These are phyloP conservation scores for Drosophila watanabei DNA, from an alignment of 1,140 invertebrate genomes.

Conservation along the genomic window DNA sequence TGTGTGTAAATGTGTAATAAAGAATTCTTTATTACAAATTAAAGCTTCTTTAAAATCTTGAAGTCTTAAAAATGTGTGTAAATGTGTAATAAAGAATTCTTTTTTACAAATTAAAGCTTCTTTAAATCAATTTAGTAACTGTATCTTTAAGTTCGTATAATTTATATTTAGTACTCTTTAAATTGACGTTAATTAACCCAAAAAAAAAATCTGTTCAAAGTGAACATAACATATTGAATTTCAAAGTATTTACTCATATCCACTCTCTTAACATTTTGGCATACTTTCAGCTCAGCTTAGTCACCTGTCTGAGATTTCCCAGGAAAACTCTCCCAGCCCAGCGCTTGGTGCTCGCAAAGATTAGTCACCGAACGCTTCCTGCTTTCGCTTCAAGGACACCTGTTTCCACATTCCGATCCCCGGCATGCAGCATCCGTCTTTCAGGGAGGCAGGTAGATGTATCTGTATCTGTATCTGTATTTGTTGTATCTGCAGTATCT, in stretches of 20 bases:
- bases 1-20: no score
- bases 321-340: neutral
- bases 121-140: fast-evolving
- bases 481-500: conserved; percentile 1
- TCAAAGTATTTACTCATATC: neutral
- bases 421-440: conserved; percentile 61
- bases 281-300: conserved; percentile 4
- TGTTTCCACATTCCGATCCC: conserved; percentile 79
- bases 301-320: conserved; percentile 12
- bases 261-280: neutral
- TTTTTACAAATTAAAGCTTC: no score
- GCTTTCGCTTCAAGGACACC: conserved; percentile 64
- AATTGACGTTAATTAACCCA: no score
- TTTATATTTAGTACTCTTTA: neutral
- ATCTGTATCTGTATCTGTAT: conserved; percentile 4
- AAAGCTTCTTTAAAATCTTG: no score
- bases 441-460: conserved; percentile 48
- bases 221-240: neutral
- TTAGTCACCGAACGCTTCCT: conserved; percentile 37
- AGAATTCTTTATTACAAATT: no score
- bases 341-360: neutral
- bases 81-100: no score
- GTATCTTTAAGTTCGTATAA: neutral
- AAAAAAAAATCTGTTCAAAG: neutral
- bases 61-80: no score